Evolutionary conservation across 2,888 invertebrate genomes (phyloP).

Genomic region (Heteromyza rotundicornis): DNA sequence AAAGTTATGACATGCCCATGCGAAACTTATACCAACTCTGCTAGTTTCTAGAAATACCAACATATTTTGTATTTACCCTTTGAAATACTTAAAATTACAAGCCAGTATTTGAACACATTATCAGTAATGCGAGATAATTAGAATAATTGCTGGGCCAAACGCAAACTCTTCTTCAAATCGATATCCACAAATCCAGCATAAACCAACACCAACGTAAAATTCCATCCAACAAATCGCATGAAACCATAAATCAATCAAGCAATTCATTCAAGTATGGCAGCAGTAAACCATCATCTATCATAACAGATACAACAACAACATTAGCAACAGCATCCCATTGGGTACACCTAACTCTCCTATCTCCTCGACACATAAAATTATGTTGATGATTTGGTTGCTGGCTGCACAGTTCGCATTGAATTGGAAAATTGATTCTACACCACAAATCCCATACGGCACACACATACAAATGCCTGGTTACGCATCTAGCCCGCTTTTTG

Average conservation of each 20-base stretch:
- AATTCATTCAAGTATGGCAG: slow-evolving; percentile 17
- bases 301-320: not conserved
- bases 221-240: slow-evolving; percentile 25
- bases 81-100: too few relatives aligned
- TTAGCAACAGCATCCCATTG: not conserved
- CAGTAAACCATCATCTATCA: slow-evolving; percentile 10
- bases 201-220: too few relatives aligned
- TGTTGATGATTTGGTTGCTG: not conserved
- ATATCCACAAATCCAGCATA: too few relatives aligned
- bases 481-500: too few relatives aligned
- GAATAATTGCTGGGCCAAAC: too few relatives aligned
- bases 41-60: too few relatives aligned
- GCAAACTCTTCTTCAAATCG: too few relatives aligned
- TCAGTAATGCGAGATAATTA: too few relatives aligned
- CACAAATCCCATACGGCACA: not conserved
- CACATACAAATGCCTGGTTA: not conserved
- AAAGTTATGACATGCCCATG: slow-evolving; percentile 7
- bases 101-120: too few relatives aligned
- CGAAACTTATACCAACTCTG: slow-evolving; percentile 4
- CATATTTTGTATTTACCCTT: too few relatives aligned
- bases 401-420: slow-evolving; percentile 1
- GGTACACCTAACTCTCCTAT: slow-evolving; percentile 26
- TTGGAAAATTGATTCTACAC: slow-evolving; percentile 19
- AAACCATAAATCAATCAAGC: slow-evolving; percentile 31
- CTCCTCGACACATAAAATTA: slow-evolving; percentile 45